Base-by-base conservation (phyloP, 2,888 invertebrate genomes). In the Spodoptera exigua region DNA sequence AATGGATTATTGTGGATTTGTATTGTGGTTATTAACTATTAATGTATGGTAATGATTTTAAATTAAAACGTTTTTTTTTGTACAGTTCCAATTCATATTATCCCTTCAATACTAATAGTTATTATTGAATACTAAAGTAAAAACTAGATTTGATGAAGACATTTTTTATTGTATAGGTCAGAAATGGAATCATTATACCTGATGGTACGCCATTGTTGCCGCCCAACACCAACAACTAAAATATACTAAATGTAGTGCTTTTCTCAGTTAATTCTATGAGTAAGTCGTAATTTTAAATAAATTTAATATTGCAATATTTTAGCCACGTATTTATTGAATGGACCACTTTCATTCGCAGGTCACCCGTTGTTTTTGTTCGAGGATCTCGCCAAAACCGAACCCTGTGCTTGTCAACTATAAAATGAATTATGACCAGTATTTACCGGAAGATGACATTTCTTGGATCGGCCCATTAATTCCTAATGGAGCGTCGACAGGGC, bases 371-470 rank as follows among this genome's bases (percentile, higher is more conserved):
- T 87, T 86, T 85, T 85, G 80, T 68, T 71, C 59, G 48, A 63
- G 61, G 55, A 75, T 70, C 56, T 57, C 59, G 63, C 34, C 59
- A 47, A 61, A 69, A 78, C 72, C 70, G 61, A 77, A 74, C 75
- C 73, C 74, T 75, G 76, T 68, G 66, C 69, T 74, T 76, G 83
- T 79, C 81, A 74, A 74, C 76, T 79, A 73, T 62, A 82, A 84
- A 86, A 90, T 92, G 89, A 91, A 86, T 91, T 88, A 91, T 87
- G 80, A 79, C 76, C 80, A 81, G 84, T 91, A 90, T 92, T 92
- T 91, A 92, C 91, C 85, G 88, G 88, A 90, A 92, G 90, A 92
- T 91, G 93, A 91, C 93, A 92, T 92, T 92, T 89, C 91, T 91
- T 80, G 90, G 89, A 90, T 90, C 92, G 92, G 90, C 84, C 91